Evolutionary conservation across 2,888 invertebrate genomes (phyloP), one percentile per base, ranked within the genome.

Genomic region (Sialis fuliginosa): DNA sequence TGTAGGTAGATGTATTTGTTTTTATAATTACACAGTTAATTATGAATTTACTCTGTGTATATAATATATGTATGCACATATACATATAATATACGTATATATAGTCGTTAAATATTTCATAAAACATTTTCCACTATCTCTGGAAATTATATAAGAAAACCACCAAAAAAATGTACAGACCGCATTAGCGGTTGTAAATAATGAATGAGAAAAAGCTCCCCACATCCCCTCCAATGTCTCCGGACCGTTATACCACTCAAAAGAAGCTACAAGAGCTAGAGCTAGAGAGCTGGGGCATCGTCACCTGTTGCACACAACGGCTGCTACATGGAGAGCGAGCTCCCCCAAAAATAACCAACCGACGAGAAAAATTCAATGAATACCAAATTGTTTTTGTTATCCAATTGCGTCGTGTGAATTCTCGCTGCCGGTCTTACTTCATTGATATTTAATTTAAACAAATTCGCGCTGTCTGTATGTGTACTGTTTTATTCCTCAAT

Each of bases 321-420:
- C 30, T 22, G 42, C 42, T 42, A 22, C 32, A 42, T 31, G 32
- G 30, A 37, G 10, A 37, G 37, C 37, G 37, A 32, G 9, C 37
- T 30, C 51, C 55, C 55, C 54, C 55, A 56, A 58, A 56, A 55
- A 52, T 53, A 54, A 50, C 51, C 52, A 54, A 39, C 39, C 45
- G 53, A 53, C 55, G 55, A 56, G 60, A 60, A 60, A 60, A 60
- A 60, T 60, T 59, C 60, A 57, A 59, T 61, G 60, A 60, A 61
- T 60, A 59, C 59, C 58, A 60, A 61, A 58, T 45, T 45, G 45
- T 45, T 45, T 45, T 45, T 45, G 39, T 39, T 42, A 22, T n/a
- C 37, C 22, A 22, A 22, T 22, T 22, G 22, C 22, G 22, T 22
- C 39, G 10, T 39, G 10, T n/a, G 39, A 13, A 39, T 39, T 13